A percentile compares a stretch with the other conserved stretches of the same genome.
Evolutionary conservation across 2,797 vertebrate species (phyloP).

Genomic region (Lerista edwardsae): DNA sequence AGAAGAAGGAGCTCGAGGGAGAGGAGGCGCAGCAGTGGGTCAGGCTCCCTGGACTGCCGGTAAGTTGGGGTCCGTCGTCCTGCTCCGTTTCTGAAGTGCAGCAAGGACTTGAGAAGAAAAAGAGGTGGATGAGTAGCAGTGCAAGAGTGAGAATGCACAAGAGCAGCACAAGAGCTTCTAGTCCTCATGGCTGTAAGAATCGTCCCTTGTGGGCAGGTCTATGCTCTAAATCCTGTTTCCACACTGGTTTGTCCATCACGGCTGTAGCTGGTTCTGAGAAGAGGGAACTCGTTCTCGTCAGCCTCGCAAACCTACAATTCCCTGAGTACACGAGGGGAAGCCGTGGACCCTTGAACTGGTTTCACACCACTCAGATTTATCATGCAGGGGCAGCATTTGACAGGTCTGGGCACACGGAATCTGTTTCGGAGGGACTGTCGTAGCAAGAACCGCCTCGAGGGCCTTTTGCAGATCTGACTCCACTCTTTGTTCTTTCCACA

Average conservation of each 20-base stretch:
- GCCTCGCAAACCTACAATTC: too few species aligned
- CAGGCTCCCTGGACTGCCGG: conserved; percentile 78
- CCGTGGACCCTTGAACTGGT: neutral
- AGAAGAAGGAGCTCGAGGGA: conserved; percentile 58
- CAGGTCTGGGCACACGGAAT: neutral
- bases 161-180: neutral
- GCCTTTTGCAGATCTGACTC: neutral
- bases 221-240: neutral
- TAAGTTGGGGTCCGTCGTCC: conserved; percentile 69
- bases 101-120: neutral
- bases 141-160: neutral
- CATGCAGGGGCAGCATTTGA: neutral
- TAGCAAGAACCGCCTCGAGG: neutral
- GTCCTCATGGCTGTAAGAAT: neutral
- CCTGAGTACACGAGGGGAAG: neutral
- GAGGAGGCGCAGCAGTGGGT: conserved; percentile 63
- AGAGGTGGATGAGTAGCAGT: neutral
- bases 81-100: neutral
- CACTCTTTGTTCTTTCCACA: conserved; percentile 45
- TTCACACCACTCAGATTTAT: neutral
- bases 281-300: neutral
- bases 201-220: too few species aligned
- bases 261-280: neutral
- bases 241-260: too few species aligned
- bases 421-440: neutral